Evolutionary conservation across 2,888 invertebrate species (phyloP), one percentile per base, ranked within the genome.

Genomic region (Boloria selene): DNA sequence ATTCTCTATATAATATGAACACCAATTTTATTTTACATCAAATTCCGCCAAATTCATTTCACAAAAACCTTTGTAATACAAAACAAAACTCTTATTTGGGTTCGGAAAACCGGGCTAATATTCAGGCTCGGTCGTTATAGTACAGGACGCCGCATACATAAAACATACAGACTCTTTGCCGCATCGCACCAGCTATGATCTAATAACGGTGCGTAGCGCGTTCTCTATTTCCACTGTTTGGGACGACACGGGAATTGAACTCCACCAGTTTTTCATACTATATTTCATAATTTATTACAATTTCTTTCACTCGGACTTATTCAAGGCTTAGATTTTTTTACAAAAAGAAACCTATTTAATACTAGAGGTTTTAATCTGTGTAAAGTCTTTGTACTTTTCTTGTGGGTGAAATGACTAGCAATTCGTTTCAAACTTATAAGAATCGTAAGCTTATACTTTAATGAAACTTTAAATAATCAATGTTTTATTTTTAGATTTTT

Each of bases 171-270:
- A 74, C 74, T 79, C 81, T 86, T 84, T 83, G 82, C 86, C 84
- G 84, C 86, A 81, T 79, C 83, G 81, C 81, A 79, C 76, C 73
- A 70, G 77, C 85, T 83, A 86, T 87, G 88, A 89, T 90, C 89
- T 87, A 89, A 90, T 88, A 88, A 88, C 82, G 77, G 77, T 85
- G 86, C 83, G 84, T 86, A 81, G 83, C 79, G 77, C 50, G 69
- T 64, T 31, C 44, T 61, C n/a, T 0, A 67, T 67, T 18, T 64
- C 45, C 85, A 74, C 68, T 80, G 70, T 68, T 31, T 0, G 0
- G 1, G 4, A 73, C 75, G 78, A 42, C 16, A 80, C 74, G 77
- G 60, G 3, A 38, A 42, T 54, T 2, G 10, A 38, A 38, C 55
- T n/a, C 44, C 7, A 18, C 55, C 53, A 13, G 26, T 45, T 14